Evolutionary conservation across 2,113 vertebrate genomes (phyloP).

Genomic region (Pantherophis guttatus): DNA sequence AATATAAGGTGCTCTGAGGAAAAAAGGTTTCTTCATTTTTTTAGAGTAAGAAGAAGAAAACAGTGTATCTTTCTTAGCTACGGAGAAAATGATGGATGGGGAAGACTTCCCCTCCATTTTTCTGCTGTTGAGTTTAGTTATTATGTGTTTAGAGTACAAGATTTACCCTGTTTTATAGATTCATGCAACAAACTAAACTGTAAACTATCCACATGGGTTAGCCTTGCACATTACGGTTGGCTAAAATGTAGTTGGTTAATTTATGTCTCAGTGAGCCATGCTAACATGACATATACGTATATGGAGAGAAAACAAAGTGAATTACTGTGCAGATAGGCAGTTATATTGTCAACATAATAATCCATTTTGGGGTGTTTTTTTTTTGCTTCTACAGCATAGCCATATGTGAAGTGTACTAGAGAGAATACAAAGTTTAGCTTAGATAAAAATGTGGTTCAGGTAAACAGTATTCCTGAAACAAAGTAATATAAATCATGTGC

Average conservation of each 20-base stretch:
- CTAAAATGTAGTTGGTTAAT: background rate
- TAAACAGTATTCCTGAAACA: background rate
- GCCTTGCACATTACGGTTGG: background rate
- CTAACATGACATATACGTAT: background rate
- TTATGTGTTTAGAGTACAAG: background rate
- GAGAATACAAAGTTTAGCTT: background rate
- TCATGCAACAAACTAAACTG: background rate
- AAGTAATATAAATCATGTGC: background rate
- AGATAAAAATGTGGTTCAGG: background rate
- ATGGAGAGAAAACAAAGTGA: background rate
- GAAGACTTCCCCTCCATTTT: background rate
- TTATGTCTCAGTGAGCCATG: background rate
- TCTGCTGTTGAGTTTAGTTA: background rate
- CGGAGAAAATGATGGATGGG: background rate
- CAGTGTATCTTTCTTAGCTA: background rate
- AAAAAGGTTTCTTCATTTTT: background rate
- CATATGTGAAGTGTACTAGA: background rate
- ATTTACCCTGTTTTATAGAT: background rate
- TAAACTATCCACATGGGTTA: background rate
- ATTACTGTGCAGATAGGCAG: background rate
- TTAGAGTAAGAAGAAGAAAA: background rate
- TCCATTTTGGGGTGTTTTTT: background rate
- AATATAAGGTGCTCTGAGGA: background rate
- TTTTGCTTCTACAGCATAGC: background rate
- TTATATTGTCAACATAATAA: background rate